These are phyloP conservation scores for Myotis pilosus DNA, from an alignment of 2,797 vertebrate species.

Conservation along the genomic window DNA sequence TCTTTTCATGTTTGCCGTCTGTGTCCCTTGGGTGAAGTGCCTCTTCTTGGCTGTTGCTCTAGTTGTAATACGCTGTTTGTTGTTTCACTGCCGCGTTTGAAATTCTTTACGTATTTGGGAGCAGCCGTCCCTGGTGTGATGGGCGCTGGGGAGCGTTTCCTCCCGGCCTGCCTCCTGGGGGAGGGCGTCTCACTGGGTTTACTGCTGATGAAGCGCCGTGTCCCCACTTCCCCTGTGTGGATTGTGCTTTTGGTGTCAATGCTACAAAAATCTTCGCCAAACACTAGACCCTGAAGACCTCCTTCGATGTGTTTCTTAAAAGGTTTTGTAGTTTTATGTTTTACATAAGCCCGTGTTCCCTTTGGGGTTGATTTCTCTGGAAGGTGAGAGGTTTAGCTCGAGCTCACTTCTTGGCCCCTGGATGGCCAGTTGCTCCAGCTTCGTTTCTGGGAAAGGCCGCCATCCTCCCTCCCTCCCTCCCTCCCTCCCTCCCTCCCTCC, in stretches of 20 bases:
- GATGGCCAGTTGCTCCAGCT: not conserved
- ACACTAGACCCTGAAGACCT: not conserved
- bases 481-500: too few relatives aligned
- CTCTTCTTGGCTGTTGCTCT: not conserved
- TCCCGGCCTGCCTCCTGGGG: too few relatives aligned
- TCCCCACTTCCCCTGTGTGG: not conserved
- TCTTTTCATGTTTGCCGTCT: not conserved
- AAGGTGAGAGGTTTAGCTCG: not conserved
- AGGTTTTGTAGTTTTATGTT: not conserved
- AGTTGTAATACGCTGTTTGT: not conserved
- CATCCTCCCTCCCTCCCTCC: too few relatives aligned
- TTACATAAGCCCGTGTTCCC: not conserved
- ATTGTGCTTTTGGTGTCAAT: not conserved
- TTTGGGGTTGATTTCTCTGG: not conserved
- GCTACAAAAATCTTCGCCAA: not conserved
- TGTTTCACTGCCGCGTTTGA: not conserved
- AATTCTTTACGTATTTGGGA: not conserved
- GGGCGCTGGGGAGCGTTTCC: not conserved
- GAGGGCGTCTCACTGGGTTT: not conserved
- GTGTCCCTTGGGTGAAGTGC: not conserved
- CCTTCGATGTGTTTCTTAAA: not conserved
- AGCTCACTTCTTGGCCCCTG: not conserved
- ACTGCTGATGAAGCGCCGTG: not conserved
- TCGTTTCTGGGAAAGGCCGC: not conserved
- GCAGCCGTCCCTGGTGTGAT: not conserved